Percentiles rank a stretch among this genome's conserved stretches.
These are phyloP conservation scores for Equus quagga DNA, from an alignment of 2,113 vertebrate genomes.

Conservation along the genomic window DNA sequence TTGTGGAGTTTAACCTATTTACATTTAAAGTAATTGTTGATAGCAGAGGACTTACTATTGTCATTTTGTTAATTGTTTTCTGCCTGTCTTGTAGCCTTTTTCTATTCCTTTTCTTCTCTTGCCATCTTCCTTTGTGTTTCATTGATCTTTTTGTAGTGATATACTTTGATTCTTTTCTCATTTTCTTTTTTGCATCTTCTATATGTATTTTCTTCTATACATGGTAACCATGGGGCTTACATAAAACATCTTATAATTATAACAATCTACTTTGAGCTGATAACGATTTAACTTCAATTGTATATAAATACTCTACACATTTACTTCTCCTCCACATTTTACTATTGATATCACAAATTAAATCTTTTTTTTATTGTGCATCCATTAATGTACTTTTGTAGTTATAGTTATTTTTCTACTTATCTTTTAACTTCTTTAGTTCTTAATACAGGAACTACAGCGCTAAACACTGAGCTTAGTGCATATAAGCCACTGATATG, in stretches of 20 bases:
- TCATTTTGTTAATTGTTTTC: background rate
- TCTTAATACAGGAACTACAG: background rate
- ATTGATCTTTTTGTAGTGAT: background rate
- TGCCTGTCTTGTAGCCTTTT: background rate
- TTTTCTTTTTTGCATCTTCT: background rate
- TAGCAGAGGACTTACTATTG: background rate
- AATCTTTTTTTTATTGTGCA: background rate
- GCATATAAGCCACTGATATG: background rate
- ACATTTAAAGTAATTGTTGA: background rate
- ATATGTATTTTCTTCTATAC: background rate
- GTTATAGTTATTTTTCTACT: background rate
- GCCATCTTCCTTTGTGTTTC: background rate
- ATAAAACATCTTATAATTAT: constrained; percentile 2
- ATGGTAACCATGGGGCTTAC: background rate
- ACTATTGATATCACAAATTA: background rate
- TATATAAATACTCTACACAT: background rate
- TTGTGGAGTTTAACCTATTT: background rate
- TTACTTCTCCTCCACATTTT: background rate
- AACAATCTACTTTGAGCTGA: constrained; percentile 1
- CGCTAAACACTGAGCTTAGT: background rate
- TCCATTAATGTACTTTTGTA: background rate
- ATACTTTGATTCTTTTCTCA: background rate
- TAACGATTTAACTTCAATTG: background rate
- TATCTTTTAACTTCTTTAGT: background rate
- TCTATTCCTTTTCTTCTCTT: background rate